Base-by-base conservation (phyloP, 2,113 vertebrate genomes). In the Oplegnathus fasciatus region DNA sequence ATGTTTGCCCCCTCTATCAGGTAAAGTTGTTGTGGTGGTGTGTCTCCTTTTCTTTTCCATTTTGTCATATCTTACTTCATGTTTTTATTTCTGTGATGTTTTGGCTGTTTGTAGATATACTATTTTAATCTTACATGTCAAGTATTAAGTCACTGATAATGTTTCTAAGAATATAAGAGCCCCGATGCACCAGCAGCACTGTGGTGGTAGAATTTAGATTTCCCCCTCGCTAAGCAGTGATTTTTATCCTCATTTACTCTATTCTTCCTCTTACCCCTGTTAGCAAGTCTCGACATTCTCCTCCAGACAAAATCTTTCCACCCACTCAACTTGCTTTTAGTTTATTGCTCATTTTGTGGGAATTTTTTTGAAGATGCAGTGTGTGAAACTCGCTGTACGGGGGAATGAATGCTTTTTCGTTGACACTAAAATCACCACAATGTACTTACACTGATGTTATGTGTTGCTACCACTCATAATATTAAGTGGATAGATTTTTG, bases 21-120 rank as follows among this genome's bases (percentile, higher is more conserved):
- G 94, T 94, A 93, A 88, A 30, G 46, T 32, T 4, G 2, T 54
- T 28, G 26, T 71, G 14, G 24, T 65, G n/a, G n/a, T 58, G 42
- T 64, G 24, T 54, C 24, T 79, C 3, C 4, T 34, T 54, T 46
- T 60, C 15, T 18, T 77, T 40, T 55, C 11, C 18, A 14, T 42
- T 46, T 26, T 20, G 22, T 37, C 20, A 75, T 32, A 26, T 40
- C 6, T 50, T 62, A 4, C 5, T 52, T 61, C 22, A 22, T 67
- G n/a, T 28, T 67, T 14, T 44, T n/a, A 17, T 42, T 2, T 40
- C n/a, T 66, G 24, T 40, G 14, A 65, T 5, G 26, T 22, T 62
- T 11, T 24, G 18, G 13, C 42, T 50, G 26, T 66, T 42, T 66
- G 62, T 58, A 26, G 34, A 34, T 32, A 44, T 44, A 9, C 20